Evolutionary conservation across 2,797 vertebrate genomes (phyloP).

Genomic region (Cynopterus sphinx): DNA sequence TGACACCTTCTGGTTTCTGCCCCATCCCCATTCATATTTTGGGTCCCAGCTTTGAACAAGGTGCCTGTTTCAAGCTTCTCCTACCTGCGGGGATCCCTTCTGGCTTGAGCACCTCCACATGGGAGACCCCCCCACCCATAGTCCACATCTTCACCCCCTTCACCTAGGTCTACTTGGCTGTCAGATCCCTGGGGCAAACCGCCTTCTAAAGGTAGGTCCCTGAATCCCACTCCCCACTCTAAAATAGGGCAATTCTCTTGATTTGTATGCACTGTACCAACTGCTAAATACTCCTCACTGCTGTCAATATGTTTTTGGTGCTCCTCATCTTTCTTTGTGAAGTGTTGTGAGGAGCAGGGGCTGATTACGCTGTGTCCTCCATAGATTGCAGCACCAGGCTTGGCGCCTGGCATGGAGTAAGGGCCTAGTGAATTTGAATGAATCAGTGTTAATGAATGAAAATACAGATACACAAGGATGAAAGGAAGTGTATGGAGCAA

Average conservation of each 20-base stretch:
- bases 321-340: neutral
- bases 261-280: neutral
- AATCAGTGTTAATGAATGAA: neutral
- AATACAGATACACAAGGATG: neutral
- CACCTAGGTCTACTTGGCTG: neutral
- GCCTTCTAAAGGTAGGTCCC: neutral
- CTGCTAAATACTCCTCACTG: neutral
- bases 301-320: neutral
- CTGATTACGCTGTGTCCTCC: neutral
- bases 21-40: neutral
- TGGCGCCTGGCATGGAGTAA: neutral
- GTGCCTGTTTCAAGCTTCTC: neutral
- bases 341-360: neutral
- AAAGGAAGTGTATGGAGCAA: neutral
- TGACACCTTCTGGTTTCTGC: neutral
- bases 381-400: neutral
- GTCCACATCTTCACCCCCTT: neutral
- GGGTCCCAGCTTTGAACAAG: neutral
- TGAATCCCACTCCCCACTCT: rapidly evolving
- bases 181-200: neutral
- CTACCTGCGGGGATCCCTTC: neutral
- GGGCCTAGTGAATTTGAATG: neutral
- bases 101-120: neutral
- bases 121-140: neutral
- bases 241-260: neutral